Base-by-base conservation (phyloP, 2,888 invertebrate genomes). In the Archips xylosteana region DNA sequence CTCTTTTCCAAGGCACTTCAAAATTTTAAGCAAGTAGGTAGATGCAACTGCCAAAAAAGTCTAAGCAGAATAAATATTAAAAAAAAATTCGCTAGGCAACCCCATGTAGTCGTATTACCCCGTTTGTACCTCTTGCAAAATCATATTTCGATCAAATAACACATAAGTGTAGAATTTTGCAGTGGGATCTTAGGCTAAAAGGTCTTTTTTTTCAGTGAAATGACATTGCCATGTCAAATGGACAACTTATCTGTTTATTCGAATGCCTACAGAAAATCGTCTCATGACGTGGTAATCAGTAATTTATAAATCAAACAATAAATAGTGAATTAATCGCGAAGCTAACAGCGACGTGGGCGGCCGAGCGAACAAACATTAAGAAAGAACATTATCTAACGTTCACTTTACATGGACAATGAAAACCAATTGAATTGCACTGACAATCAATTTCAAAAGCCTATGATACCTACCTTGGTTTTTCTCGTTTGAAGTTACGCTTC, bases 231-330 rank as follows among this genome's bases (percentile, higher is more conserved):
- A 12, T 57, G 57, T 57, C 57, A 54, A 57, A 32, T 57, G 57
- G 69, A 42, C 69, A 70, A 62, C 51, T 62, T 62, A 62, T 62
- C 51, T 70, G 69, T 62, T 70, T 69, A 39, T 61, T 69, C 51
- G 61, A 69, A 61, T 51, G 49, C 10, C 32, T 57, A 57, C 57
- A 57, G 57, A 57, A 57, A 57, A 32, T 32, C 32, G 32, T 4
- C 8, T 32, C 32, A 1, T 23, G 32, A 57, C 57, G 57, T 32
- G 32, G 57, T 57, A 57, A 57, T 57, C 57, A 57, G 57, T 32
- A 57, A 57, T 32, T 57, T 57, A 57, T 32, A 57, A 57, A 57
- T 57, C 57, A 57, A 57, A 57, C 57, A 57, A 57, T 57, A 57
- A 57, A 57, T 57, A 54, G 63, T 3, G 51, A 12, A 34, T 36